phyloP scores from a whole-genome alignment of 1,140 invertebrate species.

The Sesamia nonagrioides region DNA sequence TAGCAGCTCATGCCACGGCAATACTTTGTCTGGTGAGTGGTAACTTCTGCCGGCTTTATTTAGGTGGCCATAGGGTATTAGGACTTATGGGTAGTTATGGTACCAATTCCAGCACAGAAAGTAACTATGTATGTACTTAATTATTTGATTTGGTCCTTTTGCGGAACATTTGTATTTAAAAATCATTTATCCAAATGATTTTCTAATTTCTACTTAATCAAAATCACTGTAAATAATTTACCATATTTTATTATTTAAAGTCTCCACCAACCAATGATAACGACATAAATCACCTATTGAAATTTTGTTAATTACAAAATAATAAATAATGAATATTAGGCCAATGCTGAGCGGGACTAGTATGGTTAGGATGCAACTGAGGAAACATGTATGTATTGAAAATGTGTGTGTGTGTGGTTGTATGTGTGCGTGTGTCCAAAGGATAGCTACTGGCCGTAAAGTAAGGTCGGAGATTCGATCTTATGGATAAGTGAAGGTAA shows the following conservation, averaged over 20 bases:
- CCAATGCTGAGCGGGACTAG: constrained; percentile 30
- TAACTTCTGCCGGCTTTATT: too few species aligned
- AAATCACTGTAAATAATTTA: neutral
- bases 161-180: too few species aligned
- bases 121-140: too few species aligned
- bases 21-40: too few species aligned
- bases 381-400: constrained; percentile 24
- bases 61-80: too few species aligned
- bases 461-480: constrained; percentile 18
- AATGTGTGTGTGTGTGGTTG: neutral
- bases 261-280: neutral
- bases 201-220: neutral
- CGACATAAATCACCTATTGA: neutral
- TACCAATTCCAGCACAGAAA: too few species aligned
- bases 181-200: too few species aligned
- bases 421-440: neutral
- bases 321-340: constrained; percentile 1
- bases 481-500: constrained; percentile 12
- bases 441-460: constrained; percentile 14
- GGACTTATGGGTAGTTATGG: too few species aligned
- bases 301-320: neutral
- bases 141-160: too few species aligned
- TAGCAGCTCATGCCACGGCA: too few species aligned
- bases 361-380: constrained; percentile 40
- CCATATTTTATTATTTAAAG: neutral